Base-by-base conservation (phyloP, 2,888 invertebrate species). In the Nudaria mundana region DNA sequence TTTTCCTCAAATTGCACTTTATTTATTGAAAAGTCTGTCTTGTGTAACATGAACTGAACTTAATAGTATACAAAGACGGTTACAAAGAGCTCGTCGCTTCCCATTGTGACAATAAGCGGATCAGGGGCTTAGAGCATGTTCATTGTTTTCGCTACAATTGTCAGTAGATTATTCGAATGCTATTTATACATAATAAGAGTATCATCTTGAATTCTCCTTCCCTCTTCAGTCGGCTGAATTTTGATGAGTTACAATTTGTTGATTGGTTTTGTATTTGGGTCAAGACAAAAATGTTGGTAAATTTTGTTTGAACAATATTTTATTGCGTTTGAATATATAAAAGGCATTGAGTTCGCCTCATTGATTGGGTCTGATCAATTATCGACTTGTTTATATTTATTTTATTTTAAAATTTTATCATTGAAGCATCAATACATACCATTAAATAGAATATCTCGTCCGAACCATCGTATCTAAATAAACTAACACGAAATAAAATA, bases 111-210 rank as follows among this genome's bases (percentile, higher is more conserved):
- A 43, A 44, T 67, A 70, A 71, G 63, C 53, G 63, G 70, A 66
- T 71, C 65, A 57, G 26, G 40, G 22, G 56, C 63, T 65, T 70
- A 65, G 49, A 47, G 43, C 33, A 50, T 45, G 55, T 57, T 62
- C 57, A 65, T 66, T 71, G 71, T 71, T 66, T 67, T 59, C 63
- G 32, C 30, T 48, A 60, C 63, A 68, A 67, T 66, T 56, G 63
- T 48, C 47, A 13, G 36, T 42, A 58, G 69, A 68, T 69, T 69
- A 67, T 59, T 39, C 38, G 25, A 44, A 48, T 54, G 51, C 52
- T 62, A 55, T 57, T 56, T 65, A n/a, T n/a, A n/a, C n/a, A 20
- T 5, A 4, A 20, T 8, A 5, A 20, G 3, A 62, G 59, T 57
- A 39, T 40, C 38, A n/a, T 34, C 30, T 30, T 23, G 16, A 8